Conservation (phyloP, 2,888 invertebrate species). For the Megastigmus dorsalis region DNA sequence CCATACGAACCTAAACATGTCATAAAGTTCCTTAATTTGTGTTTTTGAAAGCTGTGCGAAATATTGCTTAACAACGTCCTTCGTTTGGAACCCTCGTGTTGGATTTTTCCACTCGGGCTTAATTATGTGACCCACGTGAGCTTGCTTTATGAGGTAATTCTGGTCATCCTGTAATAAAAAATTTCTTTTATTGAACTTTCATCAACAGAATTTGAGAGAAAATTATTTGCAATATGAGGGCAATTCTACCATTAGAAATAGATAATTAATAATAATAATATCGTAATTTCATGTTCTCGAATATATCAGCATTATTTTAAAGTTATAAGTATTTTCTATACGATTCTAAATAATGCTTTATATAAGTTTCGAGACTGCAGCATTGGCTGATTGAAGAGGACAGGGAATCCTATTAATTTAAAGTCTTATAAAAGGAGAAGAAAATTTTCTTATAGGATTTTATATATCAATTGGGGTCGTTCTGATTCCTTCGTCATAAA, state of each 20-base stretch:
- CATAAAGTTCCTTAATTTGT: slow-evolving; percentile 85
- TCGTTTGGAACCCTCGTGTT: slow-evolving; percentile 84
- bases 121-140: slow-evolving; percentile 83
- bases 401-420: not conserved
- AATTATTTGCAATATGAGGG: no score
- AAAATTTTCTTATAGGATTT: not conserved
- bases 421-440: not conserved
- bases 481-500: slow-evolving; percentile 12
- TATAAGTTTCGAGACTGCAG: no score
- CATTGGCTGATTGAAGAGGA: no score
- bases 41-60: slow-evolving; percentile 85
- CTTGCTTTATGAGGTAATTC: slow-evolving; percentile 86
- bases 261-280: no score
- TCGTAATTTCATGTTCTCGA: no score
- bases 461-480: slow-evolving; percentile 5
- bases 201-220: not conserved
- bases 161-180: slow-evolving; percentile 82
- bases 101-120: slow-evolving; percentile 90
- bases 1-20: slow-evolving; percentile 83
- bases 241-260: no score
- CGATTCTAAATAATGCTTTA: no score
- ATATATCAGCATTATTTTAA: no score
- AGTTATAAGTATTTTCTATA: no score
- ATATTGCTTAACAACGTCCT: slow-evolving; percentile 83
- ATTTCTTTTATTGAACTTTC: not conserved